These are phyloP conservation scores for Petromus typicus DNA, from an alignment of 2,113 vertebrate species.

Conservation along the genomic window DNA sequence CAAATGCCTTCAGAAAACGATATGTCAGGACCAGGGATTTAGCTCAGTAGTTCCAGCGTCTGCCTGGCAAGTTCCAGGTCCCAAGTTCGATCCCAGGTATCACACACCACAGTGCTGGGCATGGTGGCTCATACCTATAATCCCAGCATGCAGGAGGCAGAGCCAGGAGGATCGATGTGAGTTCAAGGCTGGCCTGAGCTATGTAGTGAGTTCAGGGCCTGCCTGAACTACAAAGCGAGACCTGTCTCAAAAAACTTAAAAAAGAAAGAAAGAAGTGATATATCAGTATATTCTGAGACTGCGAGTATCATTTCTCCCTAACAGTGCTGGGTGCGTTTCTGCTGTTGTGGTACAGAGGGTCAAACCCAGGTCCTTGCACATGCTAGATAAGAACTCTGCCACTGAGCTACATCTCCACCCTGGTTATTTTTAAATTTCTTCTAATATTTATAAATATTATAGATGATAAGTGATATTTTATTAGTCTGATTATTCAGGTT, in stretches of 20 bases:
- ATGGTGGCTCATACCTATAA: too few relatives aligned
- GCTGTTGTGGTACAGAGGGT: background rate
- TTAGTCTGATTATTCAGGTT: background rate
- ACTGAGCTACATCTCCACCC: background rate
- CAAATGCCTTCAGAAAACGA: background rate
- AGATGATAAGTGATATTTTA: background rate
- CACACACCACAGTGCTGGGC: too few relatives aligned
- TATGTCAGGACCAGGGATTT: background rate
- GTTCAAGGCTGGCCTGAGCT: too few relatives aligned
- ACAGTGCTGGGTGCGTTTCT: background rate
- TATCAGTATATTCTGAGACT: background rate
- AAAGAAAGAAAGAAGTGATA: background rate
- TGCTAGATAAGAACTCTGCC: background rate
- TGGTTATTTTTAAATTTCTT: slow-evolving; percentile 11
- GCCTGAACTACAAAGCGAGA: too few relatives aligned
- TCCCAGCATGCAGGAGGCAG: too few relatives aligned
- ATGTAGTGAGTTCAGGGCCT: too few relatives aligned
- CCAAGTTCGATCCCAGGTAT: too few relatives aligned
- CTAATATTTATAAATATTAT: background rate
- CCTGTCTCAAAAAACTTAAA: too few relatives aligned
- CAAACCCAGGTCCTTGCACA: background rate
- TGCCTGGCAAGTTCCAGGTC: too few relatives aligned
- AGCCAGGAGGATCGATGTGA: too few relatives aligned
- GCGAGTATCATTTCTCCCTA: background rate
- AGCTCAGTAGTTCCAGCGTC: too few relatives aligned